These are phyloP conservation scores for Pterostichus niger DNA, from an alignment of 2,888 invertebrate species.

Conservation along the genomic window DNA sequence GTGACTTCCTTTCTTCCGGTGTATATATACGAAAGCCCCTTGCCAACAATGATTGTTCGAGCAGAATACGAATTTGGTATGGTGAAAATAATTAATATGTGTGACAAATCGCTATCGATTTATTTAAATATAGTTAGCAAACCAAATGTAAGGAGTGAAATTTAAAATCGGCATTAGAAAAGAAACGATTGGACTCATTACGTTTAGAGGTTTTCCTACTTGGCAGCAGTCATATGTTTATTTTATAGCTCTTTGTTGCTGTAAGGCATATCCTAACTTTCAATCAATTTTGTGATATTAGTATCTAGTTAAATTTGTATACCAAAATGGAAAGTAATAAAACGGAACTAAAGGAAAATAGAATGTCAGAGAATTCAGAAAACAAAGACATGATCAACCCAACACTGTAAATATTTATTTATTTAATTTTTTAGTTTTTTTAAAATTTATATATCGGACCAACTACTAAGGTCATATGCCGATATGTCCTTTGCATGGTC, in stretches of 20 bases:
- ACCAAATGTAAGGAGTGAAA: constrained; percentile 53
- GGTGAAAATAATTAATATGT: constrained; percentile 66
- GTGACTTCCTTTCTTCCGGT: constrained; percentile 52
- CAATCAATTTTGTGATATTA: constrained; percentile 18
- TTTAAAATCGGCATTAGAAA: constrained; percentile 50
- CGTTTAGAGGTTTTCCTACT: constrained; percentile 8
- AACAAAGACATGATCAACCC: too few relatives aligned
- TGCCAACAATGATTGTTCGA: constrained; percentile 34
- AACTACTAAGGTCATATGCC: too few relatives aligned
- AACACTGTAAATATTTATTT: too few relatives aligned
- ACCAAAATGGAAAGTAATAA: background rate
- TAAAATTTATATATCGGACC: too few relatives aligned
- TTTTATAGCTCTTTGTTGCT: constrained; percentile 39
- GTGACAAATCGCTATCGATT: constrained; percentile 44
- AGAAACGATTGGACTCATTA: constrained; percentile 18
- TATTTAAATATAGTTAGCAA: constrained; percentile 64
- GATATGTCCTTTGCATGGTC: too few relatives aligned
- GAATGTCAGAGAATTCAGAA: background rate
- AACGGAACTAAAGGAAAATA: background rate
- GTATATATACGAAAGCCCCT: constrained; percentile 55
- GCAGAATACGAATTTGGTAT: constrained; percentile 55
- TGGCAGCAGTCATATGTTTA: constrained; percentile 12
- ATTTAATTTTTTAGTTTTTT: too few relatives aligned
- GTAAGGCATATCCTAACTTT: constrained; percentile 39
- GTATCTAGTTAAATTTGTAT: background rate